Percentiles rank a stretch among this genome's conserved stretches.
phyloP scores from a whole-genome alignment of 2,888 invertebrate species.

The Petrolisthes cinctipes region DNA sequence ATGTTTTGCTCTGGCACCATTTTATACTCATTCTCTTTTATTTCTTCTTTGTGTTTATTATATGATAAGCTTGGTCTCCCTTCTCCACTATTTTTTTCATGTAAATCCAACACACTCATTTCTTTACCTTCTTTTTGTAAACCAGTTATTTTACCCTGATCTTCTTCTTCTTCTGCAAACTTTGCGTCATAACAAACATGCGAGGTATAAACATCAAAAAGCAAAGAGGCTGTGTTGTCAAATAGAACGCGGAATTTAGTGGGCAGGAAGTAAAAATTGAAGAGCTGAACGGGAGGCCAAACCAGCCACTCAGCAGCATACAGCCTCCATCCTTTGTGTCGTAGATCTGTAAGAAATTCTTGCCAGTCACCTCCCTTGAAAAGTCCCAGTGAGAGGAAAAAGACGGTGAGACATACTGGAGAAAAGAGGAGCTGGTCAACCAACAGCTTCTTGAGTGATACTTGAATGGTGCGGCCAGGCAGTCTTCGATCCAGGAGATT shows the following conservation, averaged over 20 bases:
- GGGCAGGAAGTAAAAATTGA: conserved; percentile 92
- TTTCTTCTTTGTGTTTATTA: too few species aligned
- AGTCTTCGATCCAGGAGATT: conserved; percentile 69
- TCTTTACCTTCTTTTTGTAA: too few species aligned
- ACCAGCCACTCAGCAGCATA: conserved; percentile 90
- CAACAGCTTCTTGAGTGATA: conserved; percentile 70
- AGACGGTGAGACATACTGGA: conserved; percentile 70
- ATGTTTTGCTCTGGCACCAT: too few species aligned
- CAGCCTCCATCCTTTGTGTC: conserved; percentile 71
- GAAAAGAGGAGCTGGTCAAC: conserved; percentile 71
- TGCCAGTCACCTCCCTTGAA: conserved; percentile 45
- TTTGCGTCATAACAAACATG: conserved; percentile 73
- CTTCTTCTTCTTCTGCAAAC: not conserved
- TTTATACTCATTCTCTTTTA: too few species aligned
- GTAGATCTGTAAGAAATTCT: conserved; percentile 32
- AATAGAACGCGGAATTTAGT: conserved; percentile 86
- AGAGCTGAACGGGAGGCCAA: conserved; percentile 92
- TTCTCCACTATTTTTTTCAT: too few species aligned
- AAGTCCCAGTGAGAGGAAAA: conserved; percentile 69
- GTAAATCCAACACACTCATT: too few species aligned
- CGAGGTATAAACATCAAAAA: conserved; percentile 88
- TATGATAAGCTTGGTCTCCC: too few species aligned
- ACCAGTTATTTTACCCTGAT: not conserved
- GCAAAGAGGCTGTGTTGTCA: conserved; percentile 86
- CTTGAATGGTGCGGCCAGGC: conserved; percentile 68